A percentile compares a stretch with the other conserved stretches of the same genome.
Evolutionary conservation across 2,888 invertebrate species (phyloP).

Genomic region (Tiliacea citrago): DNA sequence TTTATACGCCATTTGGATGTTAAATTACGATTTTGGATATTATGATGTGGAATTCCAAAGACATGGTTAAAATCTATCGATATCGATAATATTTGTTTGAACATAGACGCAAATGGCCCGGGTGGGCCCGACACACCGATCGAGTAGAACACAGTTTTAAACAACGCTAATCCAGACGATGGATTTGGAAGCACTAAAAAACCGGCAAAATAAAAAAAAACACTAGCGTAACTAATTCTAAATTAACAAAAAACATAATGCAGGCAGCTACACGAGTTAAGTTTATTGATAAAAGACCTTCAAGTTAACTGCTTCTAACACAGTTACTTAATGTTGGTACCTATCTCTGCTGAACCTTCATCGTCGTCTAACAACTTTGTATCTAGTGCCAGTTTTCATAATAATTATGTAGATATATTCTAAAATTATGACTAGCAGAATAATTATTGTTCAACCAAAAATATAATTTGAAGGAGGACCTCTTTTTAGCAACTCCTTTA

Average conservation of each 20-base stretch:
- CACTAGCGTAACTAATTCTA: not conserved
- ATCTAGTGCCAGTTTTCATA: not conserved
- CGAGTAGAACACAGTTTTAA: not conserved
- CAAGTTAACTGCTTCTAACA: conserved; percentile 22
- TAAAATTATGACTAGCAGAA: not conserved
- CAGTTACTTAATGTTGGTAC: not conserved
- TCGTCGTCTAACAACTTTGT: not conserved
- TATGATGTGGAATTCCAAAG: conserved; percentile 2
- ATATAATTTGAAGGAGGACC: not conserved
- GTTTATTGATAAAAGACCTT: conserved; percentile 47
- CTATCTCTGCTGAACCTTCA: conserved; percentile 3
- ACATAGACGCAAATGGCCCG: not conserved
- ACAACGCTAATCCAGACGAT: not conserved
- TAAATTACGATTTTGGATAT: conserved; percentile 13
- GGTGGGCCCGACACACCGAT: not conserved
- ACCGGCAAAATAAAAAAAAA: not conserved
- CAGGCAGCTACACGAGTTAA: not conserved
- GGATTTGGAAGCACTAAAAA: not conserved
- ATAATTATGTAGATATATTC: not conserved
- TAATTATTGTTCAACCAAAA: not conserved
- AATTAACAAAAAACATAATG: conserved; percentile 5
- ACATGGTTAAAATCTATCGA: conserved; percentile 16
- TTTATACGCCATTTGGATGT: conserved; percentile 10
- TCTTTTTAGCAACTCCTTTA: not conserved
- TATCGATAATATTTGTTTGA: conserved; percentile 10